Conservation (phyloP, 2,113 vertebrate species). For the Bubo scandiacus region DNA sequence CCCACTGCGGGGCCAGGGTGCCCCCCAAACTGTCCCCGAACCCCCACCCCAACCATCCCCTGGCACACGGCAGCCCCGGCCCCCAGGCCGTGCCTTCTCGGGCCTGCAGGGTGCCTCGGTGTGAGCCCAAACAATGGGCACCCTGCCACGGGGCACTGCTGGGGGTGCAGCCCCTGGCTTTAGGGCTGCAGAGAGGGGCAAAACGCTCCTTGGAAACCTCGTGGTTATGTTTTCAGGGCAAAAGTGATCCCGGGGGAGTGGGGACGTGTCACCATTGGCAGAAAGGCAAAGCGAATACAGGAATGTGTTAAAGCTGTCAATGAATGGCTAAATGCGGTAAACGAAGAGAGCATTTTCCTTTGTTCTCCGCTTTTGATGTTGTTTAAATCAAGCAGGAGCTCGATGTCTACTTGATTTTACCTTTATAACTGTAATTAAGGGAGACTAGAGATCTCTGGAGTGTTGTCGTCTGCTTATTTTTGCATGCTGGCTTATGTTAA, state of each 20-base stretch:
- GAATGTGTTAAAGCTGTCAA: not conserved
- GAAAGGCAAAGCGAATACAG: not conserved
- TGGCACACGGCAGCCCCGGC: fast-evolving
- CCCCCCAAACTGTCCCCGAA: fast-evolving
- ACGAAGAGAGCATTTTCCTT: not conserved
- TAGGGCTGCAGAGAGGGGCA: no score
- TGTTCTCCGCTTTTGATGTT: not conserved
- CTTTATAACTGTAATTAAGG: not conserved
- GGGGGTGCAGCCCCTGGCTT: not conserved
- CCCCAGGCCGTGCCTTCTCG: fast-evolving
- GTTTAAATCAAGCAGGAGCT: not conserved
- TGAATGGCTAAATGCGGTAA: not conserved
- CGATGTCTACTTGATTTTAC: not conserved
- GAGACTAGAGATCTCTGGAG: not conserved
- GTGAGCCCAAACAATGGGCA: not conserved
- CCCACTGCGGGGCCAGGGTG: not conserved
- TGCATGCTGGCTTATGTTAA: not conserved
- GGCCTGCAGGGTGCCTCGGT: not conserved
- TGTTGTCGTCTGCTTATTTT: not conserved
- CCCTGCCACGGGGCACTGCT: fast-evolving
- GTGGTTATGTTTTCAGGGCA: not conserved
- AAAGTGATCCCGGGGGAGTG: not conserved
- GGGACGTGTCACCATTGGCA: fast-evolving
- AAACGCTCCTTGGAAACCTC: not conserved
- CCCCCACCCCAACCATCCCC: not conserved